Evolutionary conservation across 2,797 vertebrate genomes (phyloP).

Genomic region (Coranthus polyacanthus): DNA sequence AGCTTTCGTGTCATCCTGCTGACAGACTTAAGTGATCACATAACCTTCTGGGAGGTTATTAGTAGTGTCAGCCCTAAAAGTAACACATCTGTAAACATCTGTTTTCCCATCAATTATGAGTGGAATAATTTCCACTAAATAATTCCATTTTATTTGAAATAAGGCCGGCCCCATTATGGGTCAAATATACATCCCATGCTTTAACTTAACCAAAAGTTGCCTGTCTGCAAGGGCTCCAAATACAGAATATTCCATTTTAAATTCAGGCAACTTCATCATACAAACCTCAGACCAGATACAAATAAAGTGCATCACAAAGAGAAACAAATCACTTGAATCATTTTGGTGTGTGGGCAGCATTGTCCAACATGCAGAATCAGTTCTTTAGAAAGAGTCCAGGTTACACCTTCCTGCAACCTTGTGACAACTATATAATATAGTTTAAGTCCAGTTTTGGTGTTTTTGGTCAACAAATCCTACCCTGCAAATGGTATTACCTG

Average conservation of each 20-base stretch:
- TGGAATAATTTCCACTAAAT: neutral
- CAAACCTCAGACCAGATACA: slow-evolving; percentile 41
- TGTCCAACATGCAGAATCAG: slow-evolving; percentile 54
- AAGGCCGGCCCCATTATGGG: too few species aligned
- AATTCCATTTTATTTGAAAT: neutral
- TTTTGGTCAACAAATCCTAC: too few species aligned
- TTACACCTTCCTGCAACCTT: neutral
- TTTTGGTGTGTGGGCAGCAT: slow-evolving; percentile 24
- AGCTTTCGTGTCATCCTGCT: too few species aligned
- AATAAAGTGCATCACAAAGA: slow-evolving; percentile 32
- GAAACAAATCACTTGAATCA: slow-evolving; percentile 8
- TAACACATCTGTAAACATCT: neutral
- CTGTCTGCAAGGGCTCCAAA: slow-evolving; percentile 95
- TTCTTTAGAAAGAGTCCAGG: too few species aligned
- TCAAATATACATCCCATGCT: slow-evolving; percentile 83
- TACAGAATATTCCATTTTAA: slow-evolving; percentile 82
- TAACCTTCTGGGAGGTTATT: too few species aligned
- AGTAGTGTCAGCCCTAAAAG: neutral
- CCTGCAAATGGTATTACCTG: too few species aligned
- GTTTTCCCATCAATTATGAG: neutral
- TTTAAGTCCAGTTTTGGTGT: too few species aligned
- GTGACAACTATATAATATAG: too few species aligned
- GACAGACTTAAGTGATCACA: too few species aligned
- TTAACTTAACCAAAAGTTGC: slow-evolving; percentile 95
- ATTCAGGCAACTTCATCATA: slow-evolving; percentile 78